Evolutionary conservation across 2,888 invertebrate genomes (phyloP), one percentile per base, ranked within the genome.

Genomic region (Mythimna impura): DNA sequence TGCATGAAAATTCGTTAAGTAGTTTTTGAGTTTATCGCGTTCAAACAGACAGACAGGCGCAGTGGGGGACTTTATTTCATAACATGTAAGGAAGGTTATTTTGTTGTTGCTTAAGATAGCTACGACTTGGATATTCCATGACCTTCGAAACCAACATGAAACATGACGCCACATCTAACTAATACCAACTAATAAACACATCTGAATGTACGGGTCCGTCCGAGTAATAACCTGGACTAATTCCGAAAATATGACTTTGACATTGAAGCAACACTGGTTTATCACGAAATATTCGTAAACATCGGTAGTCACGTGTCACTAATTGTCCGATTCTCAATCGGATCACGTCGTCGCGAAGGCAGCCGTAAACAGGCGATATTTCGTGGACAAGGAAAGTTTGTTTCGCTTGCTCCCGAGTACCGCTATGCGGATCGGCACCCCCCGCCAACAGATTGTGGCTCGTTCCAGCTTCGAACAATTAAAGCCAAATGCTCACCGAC

Each of bases 321-420:
- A 91, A 91, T 90, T 91, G 89, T 83, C 83, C 82, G 71, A 90
- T 92, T 90, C 83, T 78, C 88, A 91, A 91, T 88, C 91, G 75
- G 83, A 83, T 87, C 93, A 93, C 92, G 92, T 92, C 88, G 82
- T 82, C 82, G 81, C 76, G 80, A 85, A 86, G 85, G 84, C 86
- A 89, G 88, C 88, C 86, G 89, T 88, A 89, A 91, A 90, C 90
- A 89, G 83, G 86, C 88, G 88, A 89, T 91, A 91, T 92, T 92
- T 91, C 85, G 88, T 85, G 87, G 90, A 91, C 89, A 89, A 89
- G 86, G 85, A 90, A 92, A 93, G 87, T 92, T 93, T 82, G 84
- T 81, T 76, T 80, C 73, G 61, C 78, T 80, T 40, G 40, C 61
- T 61, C 61, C 61, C 14, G 14, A 55, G 83, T 81, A 80, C 81